These are phyloP conservation scores for Phrynosoma blainvillii DNA, from an alignment of 2,113 vertebrate species.

Conservation along the genomic window DNA sequence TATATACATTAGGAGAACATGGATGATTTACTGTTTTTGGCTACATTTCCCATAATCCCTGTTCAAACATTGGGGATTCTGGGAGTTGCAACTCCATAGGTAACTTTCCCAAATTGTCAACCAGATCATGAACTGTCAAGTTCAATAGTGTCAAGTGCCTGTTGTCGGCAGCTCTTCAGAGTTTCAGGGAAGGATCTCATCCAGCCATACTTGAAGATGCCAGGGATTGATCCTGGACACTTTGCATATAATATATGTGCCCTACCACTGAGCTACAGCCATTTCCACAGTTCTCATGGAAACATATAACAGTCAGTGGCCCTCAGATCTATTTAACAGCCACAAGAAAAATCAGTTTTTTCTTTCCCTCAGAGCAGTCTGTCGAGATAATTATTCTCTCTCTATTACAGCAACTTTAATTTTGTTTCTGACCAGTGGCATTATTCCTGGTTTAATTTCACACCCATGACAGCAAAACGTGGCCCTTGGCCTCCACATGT, in stretches of 20 bases:
- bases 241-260: neutral
- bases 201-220: neutral
- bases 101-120: neutral
- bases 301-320: neutral
- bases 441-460: constrained; percentile 41
- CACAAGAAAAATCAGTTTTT: constrained; percentile 17
- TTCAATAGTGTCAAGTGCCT: neutral
- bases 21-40: too few species aligned
- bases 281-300: neutral
- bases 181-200: neutral
- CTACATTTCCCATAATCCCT: too few species aligned
- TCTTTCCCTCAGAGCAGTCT: neutral
- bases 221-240: neutral
- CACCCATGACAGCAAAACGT: constrained; percentile 37
- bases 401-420: constrained; percentile 35
- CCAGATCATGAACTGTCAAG: neutral
- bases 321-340: constrained; percentile 14
- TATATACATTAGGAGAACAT: too few species aligned
- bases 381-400: constrained; percentile 22
- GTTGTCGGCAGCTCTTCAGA: neutral
- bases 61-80: too few species aligned
- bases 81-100: too few species aligned
- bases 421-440: constrained; percentile 24
- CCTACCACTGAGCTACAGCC: neutral
- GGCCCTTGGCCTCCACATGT: constrained; percentile 52